These are phyloP conservation scores for Colossoma macropomum DNA, from an alignment of 2,113 vertebrate species.

Conservation along the genomic window DNA sequence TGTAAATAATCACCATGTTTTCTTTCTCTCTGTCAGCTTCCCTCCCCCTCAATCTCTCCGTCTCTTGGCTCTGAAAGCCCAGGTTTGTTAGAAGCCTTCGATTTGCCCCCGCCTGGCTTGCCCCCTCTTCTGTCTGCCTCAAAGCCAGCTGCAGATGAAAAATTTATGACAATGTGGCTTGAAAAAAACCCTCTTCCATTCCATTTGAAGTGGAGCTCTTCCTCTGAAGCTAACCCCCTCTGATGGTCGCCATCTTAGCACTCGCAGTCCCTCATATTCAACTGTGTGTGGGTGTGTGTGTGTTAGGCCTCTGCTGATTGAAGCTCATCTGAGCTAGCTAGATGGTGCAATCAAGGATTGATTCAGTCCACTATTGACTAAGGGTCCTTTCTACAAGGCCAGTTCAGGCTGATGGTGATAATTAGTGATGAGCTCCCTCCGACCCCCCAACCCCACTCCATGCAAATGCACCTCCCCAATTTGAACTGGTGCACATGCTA, in stretches of 20 bases:
- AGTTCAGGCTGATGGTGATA: constrained; percentile 37
- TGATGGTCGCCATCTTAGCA: constrained; percentile 70
- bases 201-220: constrained; percentile 76
- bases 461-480: background rate
- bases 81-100: constrained; percentile 69
- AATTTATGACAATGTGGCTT: constrained; percentile 79
- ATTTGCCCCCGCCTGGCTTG: constrained; percentile 56
- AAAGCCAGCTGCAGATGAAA: constrained; percentile 80
- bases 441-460: background rate
- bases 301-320: constrained; percentile 36
- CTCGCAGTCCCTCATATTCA: constrained; percentile 61
- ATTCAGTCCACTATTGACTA: constrained; percentile 61
- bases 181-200: constrained; percentile 68
- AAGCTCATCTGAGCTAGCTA: constrained; percentile 49
- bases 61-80: constrained; percentile 67
- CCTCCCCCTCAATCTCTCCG: constrained; percentile 54
- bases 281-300: no score
- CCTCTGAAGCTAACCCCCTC: constrained; percentile 73
- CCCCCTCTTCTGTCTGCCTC: constrained; percentile 73
- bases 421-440: constrained; percentile 29
- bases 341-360: constrained; percentile 59
- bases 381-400: constrained; percentile 43
- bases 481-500: constrained; percentile 1
- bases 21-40: constrained; percentile 65
- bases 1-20: constrained; percentile 69